phyloP scores from a whole-genome alignment of 1,140 invertebrate species.

The Eumeta japonica region DNA sequence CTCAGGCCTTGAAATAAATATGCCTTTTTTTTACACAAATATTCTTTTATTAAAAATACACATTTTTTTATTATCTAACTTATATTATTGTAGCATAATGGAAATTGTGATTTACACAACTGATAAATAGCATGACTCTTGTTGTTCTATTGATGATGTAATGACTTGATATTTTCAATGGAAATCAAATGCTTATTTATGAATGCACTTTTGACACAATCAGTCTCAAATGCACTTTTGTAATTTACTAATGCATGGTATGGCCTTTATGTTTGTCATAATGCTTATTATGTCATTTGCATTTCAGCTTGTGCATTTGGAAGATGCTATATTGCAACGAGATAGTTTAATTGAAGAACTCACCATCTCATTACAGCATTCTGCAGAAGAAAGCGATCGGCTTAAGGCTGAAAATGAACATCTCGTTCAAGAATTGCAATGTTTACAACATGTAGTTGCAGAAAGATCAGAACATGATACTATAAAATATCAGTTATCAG shows the following conservation, averaged over 20 bases:
- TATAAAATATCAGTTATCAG: slow-evolving; percentile 41
- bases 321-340: slow-evolving; percentile 59
- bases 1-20: too few relatives aligned
- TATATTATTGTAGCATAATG: too few relatives aligned
- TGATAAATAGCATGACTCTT: background rate
- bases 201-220: too few relatives aligned
- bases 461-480: slow-evolving; percentile 56
- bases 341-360: slow-evolving; percentile 63
- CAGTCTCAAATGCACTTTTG: too few relatives aligned
- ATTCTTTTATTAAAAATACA: background rate
- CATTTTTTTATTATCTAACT: too few relatives aligned
- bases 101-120: background rate
- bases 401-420: slow-evolving; percentile 61
- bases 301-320: slow-evolving; percentile 63
- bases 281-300: slow-evolving; percentile 17
- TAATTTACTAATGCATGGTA: background rate
- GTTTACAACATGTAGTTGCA: slow-evolving; percentile 59
- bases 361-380: slow-evolving; percentile 61
- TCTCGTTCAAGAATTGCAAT: slow-evolving; percentile 62
- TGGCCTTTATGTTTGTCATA: slow-evolving; percentile 16
- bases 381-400: slow-evolving; percentile 58
- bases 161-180: background rate
- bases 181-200: slow-evolving; percentile 4
- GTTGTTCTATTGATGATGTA: background rate
- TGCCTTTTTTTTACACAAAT: background rate